A percentile compares a stretch with the other conserved stretches of the same genome.
phyloP scores from a whole-genome alignment of 2,113 vertebrate species.

The Daubentonia madagascariensis region DNA sequence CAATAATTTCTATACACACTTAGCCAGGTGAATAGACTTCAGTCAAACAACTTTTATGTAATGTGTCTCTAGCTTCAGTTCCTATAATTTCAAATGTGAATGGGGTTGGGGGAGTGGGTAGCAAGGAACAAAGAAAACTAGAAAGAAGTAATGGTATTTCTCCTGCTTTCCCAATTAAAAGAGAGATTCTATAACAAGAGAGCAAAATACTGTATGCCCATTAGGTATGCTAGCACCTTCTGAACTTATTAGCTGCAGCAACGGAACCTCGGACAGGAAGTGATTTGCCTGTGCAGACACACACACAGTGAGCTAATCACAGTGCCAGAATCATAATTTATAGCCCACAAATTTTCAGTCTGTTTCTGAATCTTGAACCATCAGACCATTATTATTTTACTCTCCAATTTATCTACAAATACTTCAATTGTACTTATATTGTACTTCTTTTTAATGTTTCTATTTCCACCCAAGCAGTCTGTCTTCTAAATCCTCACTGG shows the following conservation, averaged over 20 bases:
- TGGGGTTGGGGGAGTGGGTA: background rate
- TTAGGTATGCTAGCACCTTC: background rate
- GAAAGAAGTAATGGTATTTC: background rate
- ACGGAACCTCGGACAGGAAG: background rate
- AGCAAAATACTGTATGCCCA: background rate
- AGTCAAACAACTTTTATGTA: background rate
- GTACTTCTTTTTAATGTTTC: constrained; percentile 47
- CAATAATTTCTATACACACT: background rate
- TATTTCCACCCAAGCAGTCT: constrained; percentile 16
- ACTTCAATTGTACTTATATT: background rate
- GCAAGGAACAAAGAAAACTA: background rate
- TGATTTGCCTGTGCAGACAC: background rate
- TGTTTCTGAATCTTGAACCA: background rate
- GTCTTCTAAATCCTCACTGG: constrained; percentile 17
- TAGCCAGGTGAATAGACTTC: background rate
- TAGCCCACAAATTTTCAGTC: background rate
- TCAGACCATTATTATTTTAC: constrained; percentile 42
- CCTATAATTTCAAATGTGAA: background rate
- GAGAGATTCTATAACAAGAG: background rate
- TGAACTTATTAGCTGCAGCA: background rate
- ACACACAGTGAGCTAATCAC: background rate
- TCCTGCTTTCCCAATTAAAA: background rate
- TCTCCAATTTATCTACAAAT: constrained; percentile 6
- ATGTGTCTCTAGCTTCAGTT: background rate
- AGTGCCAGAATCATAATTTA: background rate